These are phyloP conservation scores for Agrotis exclamationis DNA, from an alignment of 2,888 invertebrate genomes.

Conservation along the genomic window DNA sequence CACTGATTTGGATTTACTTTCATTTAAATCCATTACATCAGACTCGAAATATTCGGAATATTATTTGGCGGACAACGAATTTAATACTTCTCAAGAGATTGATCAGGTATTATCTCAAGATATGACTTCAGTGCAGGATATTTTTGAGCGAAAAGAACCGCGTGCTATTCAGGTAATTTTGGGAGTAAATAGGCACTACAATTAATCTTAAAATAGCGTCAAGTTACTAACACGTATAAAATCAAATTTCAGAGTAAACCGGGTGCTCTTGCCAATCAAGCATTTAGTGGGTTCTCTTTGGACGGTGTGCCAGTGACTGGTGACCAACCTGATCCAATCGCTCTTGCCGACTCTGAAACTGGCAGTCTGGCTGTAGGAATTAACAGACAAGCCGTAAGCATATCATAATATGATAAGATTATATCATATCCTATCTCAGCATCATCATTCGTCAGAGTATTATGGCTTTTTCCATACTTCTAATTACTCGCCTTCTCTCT, in stretches of 20 bases:
- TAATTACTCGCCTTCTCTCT: too few species aligned
- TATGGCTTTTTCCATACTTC: too few species aligned
- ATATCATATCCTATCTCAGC: too few species aligned
- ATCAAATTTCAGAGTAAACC: slow-evolving; percentile 68
- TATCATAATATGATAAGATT: background rate
- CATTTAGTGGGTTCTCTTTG: slow-evolving; percentile 85
- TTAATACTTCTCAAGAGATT: slow-evolving; percentile 50
- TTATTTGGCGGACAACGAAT: slow-evolving; percentile 76
- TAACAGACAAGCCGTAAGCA: slow-evolving; percentile 78
- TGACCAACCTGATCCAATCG: slow-evolving; percentile 78
- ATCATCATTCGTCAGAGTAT: too few species aligned
- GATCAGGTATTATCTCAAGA: slow-evolving; percentile 44
- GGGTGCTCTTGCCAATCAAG: slow-evolving; percentile 77
- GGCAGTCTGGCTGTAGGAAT: slow-evolving; percentile 76
- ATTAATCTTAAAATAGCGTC: background rate
- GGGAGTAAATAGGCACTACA: background rate
- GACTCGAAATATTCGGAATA: slow-evolving; percentile 79
- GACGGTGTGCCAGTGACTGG: slow-evolving; percentile 74
- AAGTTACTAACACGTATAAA: background rate
- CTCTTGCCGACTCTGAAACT: slow-evolving; percentile 83
- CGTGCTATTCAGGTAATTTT: slow-evolving; percentile 69
- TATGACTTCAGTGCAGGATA: slow-evolving; percentile 73
- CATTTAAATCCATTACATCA: slow-evolving; percentile 79
- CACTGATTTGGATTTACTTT: slow-evolving; percentile 77
- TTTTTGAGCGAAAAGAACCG: slow-evolving; percentile 81